Evolutionary conservation across 2,888 invertebrate genomes (phyloP), one percentile per base, ranked within the genome.

Genomic region (Athalia cordata): DNA sequence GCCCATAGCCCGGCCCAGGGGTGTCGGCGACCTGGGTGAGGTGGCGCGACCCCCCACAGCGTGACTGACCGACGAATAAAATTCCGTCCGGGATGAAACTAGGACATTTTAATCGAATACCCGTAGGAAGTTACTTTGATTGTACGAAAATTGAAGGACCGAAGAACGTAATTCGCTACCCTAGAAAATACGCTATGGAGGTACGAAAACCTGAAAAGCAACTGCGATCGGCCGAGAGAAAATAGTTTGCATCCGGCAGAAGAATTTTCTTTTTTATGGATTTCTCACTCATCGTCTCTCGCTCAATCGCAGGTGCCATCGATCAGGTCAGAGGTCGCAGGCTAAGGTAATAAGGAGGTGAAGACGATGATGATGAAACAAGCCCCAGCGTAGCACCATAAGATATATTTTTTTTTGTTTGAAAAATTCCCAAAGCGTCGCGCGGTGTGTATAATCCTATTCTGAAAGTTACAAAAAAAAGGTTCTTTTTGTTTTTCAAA

Each of bases 31-130:
- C 86, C 93, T 91, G 89, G 92, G 92, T 83, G 94, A 93, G 82
- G 92, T 91, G 83, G 93, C 92, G 90, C 93, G 91, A 86, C 92
- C 93, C 82, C 94, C 94, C 89, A 95, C 93, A 83, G 94, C 94
- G 91, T 95, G 95, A 92, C 95, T 95, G 89, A 94, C 94, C 83
- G 94, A 93, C 90, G 95, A 94, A 91, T 94, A 95, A 93, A 94
- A 95, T 90, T 93, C 91, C 84, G 90, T 89, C 85, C 89, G 87
- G 82, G 90, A 86, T 78, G 89, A 83, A 83, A 89, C 89, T 89
- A 85, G 82, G 87, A 64, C 76, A 65, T 65, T 29, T 29, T 49
- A 64, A 65, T 76, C 29, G 64, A 55, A 72, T 64, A 67, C 78
- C 75, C 55, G 62, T 64, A 66, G 57, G 62, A 65, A 13, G 43